Conservation (phyloP, 2,113 vertebrate genomes). For the Brienomyrus brachyistius region DNA sequence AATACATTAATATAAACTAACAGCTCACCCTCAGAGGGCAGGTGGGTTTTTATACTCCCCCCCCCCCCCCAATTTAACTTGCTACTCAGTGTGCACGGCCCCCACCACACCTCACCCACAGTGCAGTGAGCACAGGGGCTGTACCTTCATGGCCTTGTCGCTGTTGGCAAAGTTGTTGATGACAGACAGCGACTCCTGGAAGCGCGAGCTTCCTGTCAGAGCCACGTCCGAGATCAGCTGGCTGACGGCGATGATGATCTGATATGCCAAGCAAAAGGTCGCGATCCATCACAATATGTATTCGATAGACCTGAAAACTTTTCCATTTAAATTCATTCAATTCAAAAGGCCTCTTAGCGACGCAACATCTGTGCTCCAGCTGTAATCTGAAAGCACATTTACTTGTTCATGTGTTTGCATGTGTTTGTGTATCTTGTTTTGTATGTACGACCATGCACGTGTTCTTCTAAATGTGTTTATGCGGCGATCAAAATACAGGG, state of each 20-base stretch:
- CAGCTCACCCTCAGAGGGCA: not conserved
- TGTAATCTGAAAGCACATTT: not conserved
- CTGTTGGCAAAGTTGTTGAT: constrained; percentile 99
- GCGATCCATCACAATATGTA: not conserved
- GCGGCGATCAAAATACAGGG: not conserved
- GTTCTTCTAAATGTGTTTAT: not conserved
- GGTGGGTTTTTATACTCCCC: not conserved
- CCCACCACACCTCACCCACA: not conserved
- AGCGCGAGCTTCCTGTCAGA: constrained; percentile 83
- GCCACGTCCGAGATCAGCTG: constrained; percentile 93
- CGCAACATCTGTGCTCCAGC: not conserved
- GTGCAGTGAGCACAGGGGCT: not conserved
- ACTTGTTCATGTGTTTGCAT: not conserved
- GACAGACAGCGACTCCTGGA: constrained; percentile 94
- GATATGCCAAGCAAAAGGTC: constrained; percentile 27
- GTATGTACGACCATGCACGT: not conserved
- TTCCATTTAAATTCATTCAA: not conserved
- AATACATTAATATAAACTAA: not conserved
- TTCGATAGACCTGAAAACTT: not conserved
- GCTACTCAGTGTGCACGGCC: not conserved
- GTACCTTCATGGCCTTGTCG: constrained; percentile 93
- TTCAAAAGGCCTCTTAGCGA: not conserved
- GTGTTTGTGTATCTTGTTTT: not conserved
- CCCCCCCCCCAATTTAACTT: not conserved
- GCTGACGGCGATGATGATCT: constrained; percentile 98